Conservation (phyloP, 2,797 vertebrate genomes). For the Pteropus rufus region DNA sequence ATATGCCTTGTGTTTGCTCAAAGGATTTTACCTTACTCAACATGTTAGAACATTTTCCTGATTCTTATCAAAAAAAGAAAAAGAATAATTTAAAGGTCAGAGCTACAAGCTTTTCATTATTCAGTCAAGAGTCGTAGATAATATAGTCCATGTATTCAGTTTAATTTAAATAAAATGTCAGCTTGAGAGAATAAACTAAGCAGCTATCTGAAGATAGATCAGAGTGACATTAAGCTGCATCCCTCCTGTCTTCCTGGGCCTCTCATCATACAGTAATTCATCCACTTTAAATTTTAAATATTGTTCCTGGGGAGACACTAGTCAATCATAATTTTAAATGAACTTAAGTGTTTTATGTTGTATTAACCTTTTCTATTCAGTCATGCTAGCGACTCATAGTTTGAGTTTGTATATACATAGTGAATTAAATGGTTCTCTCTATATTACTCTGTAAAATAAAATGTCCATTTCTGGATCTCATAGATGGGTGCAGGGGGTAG, state of each 20-base stretch:
- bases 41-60: neutral
- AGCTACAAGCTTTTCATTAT: neutral
- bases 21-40: neutral
- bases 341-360: conserved; percentile 23
- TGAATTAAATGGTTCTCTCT: neutral
- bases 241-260: neutral
- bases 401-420: neutral
- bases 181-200: neutral
- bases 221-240: conserved; percentile 3
- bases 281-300: conserved; percentile 41
- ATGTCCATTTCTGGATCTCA: neutral
- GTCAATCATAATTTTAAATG: conserved; percentile 28
- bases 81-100: conserved; percentile 43
- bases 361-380: neutral
- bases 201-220: conserved; percentile 3
- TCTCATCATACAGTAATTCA: conserved; percentile 21
- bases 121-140: neutral
- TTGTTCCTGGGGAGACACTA: neutral
- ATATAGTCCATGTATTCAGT: conserved; percentile 22
- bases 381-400: neutral
- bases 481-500: neutral
- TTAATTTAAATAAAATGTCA: conserved; percentile 63
- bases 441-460: neutral
- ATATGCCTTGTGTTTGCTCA: neutral
- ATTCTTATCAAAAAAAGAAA: neutral